These are phyloP conservation scores for Sebastes baramenuke DNA, from an alignment of 2,797 vertebrate genomes.

Conservation along the genomic window DNA sequence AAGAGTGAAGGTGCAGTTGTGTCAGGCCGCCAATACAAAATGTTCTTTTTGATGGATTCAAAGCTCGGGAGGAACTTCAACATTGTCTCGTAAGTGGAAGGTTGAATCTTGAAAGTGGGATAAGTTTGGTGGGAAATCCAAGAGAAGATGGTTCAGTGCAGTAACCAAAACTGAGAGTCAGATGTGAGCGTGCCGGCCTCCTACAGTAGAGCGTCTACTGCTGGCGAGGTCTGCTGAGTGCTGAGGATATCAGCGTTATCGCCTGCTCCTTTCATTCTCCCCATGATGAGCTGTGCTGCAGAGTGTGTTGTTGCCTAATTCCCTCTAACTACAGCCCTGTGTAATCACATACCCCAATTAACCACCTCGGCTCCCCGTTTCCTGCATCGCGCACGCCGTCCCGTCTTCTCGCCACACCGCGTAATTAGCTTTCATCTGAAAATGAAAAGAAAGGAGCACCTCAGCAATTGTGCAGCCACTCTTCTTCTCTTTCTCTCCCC, in stretches of 20 bases:
- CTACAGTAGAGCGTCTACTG: constrained; percentile 17
- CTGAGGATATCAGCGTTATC: constrained; percentile 90
- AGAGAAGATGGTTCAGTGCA: too few species aligned
- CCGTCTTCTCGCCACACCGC: constrained; percentile 90
- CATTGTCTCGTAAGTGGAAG: background rate
- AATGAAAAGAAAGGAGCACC: constrained; percentile 87
- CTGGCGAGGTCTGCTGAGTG: constrained; percentile 84
- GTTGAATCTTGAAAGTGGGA: too few species aligned
- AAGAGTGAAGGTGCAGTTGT: constrained; percentile 6
- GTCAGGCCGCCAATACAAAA: constrained; percentile 24
- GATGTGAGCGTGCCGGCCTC: constrained; percentile 32
- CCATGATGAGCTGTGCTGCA: constrained; percentile 94
- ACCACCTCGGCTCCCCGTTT: constrained; percentile 90
- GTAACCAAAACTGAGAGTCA: constrained; percentile 23
- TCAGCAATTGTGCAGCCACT: constrained; percentile 93
- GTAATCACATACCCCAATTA: constrained; percentile 99
- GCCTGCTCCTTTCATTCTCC: constrained; percentile 89
- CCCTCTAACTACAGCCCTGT: constrained; percentile 96
- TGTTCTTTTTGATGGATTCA: constrained; percentile 26
- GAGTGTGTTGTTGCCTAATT: constrained; percentile 98
- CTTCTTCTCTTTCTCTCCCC: constrained; percentile 50
- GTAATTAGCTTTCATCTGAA: constrained; percentile 99
- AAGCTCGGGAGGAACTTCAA: background rate
- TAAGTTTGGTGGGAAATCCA: too few species aligned
- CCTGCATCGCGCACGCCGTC: constrained; percentile 80